Evolutionary conservation across 2,888 invertebrate species (phyloP).

Genomic region (Melanargia galathea): DNA sequence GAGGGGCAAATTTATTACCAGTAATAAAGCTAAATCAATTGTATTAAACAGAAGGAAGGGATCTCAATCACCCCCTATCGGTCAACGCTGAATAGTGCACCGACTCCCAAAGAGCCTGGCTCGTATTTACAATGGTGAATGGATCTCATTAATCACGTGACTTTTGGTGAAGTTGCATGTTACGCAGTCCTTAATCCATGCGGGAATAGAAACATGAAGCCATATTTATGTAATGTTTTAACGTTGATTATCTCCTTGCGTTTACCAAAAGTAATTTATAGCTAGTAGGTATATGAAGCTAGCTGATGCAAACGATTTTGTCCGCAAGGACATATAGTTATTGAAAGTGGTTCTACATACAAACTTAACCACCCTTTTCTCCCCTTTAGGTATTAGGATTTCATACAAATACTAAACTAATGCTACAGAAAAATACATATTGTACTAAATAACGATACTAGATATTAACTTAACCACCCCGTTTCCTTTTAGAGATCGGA

Average conservation of each 20-base stretch:
- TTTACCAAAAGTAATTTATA: neutral
- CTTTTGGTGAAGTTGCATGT: conserved; percentile 1
- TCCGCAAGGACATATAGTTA: too few relatives aligned
- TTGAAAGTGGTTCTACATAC: too few relatives aligned
- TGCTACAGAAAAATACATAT: too few relatives aligned
- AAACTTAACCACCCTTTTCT: too few relatives aligned
- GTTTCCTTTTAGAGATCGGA: too few relatives aligned
- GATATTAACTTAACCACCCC: too few relatives aligned
- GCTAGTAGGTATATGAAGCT: too few relatives aligned
- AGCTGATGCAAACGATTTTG: too few relatives aligned
- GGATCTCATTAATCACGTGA: conserved; percentile 8
- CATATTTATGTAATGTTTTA: conserved; percentile 3
- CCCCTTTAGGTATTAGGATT: too few relatives aligned
- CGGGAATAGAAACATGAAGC: neutral
- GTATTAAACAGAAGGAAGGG: conserved; percentile 58
- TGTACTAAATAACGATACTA: too few relatives aligned
- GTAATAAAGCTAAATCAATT: conserved; percentile 76
- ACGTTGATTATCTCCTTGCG: neutral
- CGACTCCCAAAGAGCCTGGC: conserved; percentile 51
- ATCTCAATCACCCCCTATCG: conserved; percentile 60
- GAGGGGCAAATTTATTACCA: conserved; percentile 65
- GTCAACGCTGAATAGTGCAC: conserved; percentile 48
- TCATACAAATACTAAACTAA: too few relatives aligned
- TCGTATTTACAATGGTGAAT: conserved; percentile 51
- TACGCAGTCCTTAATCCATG: neutral